Evolutionary conservation across 2,113 vertebrate species (phyloP).

Genomic region (Caloenas nicobarica): DNA sequence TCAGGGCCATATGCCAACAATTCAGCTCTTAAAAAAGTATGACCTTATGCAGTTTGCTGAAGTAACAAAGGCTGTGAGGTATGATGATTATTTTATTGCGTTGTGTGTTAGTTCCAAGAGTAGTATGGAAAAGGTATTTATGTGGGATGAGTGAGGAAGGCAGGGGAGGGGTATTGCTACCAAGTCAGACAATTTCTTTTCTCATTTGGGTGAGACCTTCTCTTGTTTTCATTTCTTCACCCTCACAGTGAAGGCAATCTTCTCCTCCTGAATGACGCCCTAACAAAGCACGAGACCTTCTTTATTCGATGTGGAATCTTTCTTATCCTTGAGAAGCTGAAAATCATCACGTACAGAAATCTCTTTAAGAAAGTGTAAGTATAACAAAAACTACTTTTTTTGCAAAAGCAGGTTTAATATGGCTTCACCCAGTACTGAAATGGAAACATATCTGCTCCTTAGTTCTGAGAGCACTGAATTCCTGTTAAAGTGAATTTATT

Average conservation of each 20-base stretch:
- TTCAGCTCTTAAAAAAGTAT: slow-evolving; percentile 91
- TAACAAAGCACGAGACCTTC: slow-evolving; percentile 92
- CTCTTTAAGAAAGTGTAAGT: slow-evolving; percentile 99
- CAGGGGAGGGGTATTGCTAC: background rate
- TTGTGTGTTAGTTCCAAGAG: background rate
- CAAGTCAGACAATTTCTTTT: background rate
- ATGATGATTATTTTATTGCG: background rate
- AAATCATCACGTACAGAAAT: slow-evolving; percentile 97
- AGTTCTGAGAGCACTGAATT: background rate
- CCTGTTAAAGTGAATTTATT: background rate
- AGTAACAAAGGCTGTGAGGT: slow-evolving; percentile 94
- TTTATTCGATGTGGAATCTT: slow-evolving; percentile 99
- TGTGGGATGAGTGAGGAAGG: background rate
- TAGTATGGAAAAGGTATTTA: background rate
- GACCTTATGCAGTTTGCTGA: slow-evolving; percentile 96
- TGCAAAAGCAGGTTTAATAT: background rate
- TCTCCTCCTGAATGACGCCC: slow-evolving; percentile 88
- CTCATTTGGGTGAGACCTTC: background rate
- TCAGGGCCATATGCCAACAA: slow-evolving; percentile 96
- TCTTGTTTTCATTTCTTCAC: background rate
- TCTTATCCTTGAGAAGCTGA: slow-evolving; percentile 97
- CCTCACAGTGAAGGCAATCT: slow-evolving; percentile 90
- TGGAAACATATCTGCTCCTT: background rate
- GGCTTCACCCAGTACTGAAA: background rate
- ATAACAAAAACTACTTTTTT: background rate